phyloP scores from a whole-genome alignment of 1,140 invertebrate genomes.

The Galendromus occidentalis region DNA sequence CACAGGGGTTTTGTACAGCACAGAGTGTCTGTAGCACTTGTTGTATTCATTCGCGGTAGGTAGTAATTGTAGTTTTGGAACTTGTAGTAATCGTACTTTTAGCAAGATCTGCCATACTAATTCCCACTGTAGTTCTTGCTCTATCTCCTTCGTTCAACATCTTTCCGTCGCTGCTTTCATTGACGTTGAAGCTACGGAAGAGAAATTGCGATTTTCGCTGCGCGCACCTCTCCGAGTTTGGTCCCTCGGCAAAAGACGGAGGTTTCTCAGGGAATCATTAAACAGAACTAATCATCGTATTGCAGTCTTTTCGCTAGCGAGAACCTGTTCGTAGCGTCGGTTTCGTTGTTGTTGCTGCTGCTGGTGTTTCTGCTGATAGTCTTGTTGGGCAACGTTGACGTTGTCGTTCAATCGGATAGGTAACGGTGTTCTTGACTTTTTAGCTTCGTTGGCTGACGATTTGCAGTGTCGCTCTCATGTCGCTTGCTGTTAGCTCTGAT shows the following conservation, averaged over 20 bases:
- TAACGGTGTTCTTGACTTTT: background rate
- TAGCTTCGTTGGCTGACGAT: background rate
- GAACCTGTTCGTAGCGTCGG: background rate
- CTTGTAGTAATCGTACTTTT: too few species aligned
- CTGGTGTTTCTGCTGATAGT: background rate
- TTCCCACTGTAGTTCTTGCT: background rate
- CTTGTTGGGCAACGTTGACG: background rate
- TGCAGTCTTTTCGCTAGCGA: background rate
- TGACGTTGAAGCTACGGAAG: too few species aligned
- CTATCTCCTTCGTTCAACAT: background rate
- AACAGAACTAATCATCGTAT: background rate
- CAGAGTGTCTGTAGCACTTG: constrained; percentile 10
- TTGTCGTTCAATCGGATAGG: background rate
- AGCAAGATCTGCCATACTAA: background rate
- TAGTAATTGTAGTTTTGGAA: too few species aligned
- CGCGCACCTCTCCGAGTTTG: constrained; percentile 4
- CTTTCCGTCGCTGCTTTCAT: background rate
- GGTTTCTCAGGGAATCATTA: background rate
- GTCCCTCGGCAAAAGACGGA: background rate
- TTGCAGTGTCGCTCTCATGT: too few species aligned
- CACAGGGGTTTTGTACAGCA: constrained; percentile 8
- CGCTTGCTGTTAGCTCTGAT: too few species aligned
- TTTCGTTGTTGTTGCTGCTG: background rate
- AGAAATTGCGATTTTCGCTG: background rate
- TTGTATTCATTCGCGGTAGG: too few species aligned